Percentiles rank a stretch among this genome's conserved stretches.
phyloP scores from a whole-genome alignment of 1,140 invertebrate genomes.

The Callitettix versicolor region DNA sequence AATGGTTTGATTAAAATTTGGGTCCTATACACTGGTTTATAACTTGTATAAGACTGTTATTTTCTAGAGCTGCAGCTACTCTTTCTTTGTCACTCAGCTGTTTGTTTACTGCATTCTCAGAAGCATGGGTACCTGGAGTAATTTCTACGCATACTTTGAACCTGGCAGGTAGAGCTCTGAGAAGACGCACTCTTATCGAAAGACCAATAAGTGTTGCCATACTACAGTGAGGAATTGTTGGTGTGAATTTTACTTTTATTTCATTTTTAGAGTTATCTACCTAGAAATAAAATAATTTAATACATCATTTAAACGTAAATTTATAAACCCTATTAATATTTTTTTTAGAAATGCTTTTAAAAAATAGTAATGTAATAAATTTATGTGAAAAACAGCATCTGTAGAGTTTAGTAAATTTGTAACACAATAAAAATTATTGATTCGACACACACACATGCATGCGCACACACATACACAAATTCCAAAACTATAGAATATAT shows the following conservation, averaged over 20 bases:
- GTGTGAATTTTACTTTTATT: constrained; percentile 79
- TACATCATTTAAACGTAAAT: too few species aligned
- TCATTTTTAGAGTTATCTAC: constrained; percentile 60
- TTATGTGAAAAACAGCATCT: neutral
- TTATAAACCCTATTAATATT: too few species aligned
- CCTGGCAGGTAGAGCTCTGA: constrained; percentile 72
- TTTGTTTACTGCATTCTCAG: constrained; percentile 90
- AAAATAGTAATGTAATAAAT: neutral
- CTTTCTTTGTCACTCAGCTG: constrained; percentile 96
- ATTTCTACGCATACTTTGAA: constrained; percentile 76
- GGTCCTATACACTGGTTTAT: constrained; percentile 79
- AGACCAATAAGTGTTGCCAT: constrained; percentile 97
- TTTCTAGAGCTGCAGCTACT: constrained; percentile 89
- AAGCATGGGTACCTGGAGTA: constrained; percentile 82
- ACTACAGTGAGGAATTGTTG: constrained; percentile 97
- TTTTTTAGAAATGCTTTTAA: too few species aligned
- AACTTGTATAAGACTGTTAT: constrained; percentile 70
- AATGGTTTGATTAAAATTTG: too few species aligned
- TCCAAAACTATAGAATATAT: too few species aligned
- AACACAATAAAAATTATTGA: too few species aligned
- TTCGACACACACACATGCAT: too few species aligned
- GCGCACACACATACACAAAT: too few species aligned
- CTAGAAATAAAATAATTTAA: constrained; percentile 27
- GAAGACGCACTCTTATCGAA: constrained; percentile 75
- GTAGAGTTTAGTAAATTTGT: too few species aligned